Conservation (phyloP, 2,888 invertebrate genomes). For the Cheilosia urbana region DNA sequence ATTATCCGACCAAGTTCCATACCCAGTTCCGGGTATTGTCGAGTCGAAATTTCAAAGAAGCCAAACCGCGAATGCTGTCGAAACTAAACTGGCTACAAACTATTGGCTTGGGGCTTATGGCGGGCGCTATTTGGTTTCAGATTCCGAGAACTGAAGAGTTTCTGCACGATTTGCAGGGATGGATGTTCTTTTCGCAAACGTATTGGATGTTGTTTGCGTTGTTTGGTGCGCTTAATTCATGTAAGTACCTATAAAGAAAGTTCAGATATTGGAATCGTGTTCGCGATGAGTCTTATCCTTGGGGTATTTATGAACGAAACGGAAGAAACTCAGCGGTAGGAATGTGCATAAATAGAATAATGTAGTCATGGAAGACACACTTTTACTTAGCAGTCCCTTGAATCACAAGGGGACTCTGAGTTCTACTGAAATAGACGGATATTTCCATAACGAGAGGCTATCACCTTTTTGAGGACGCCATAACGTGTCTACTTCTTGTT, state of each 20-base stretch:
- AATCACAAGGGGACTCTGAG: too few species aligned
- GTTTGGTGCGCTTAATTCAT: slow-evolving; percentile 91
- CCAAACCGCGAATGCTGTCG: slow-evolving; percentile 90
- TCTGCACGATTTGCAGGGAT: slow-evolving; percentile 91
- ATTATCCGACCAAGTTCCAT: slow-evolving; percentile 91
- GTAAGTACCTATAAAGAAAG: slow-evolving; percentile 85
- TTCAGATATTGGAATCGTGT: not conserved
- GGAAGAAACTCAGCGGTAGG: too few species aligned
- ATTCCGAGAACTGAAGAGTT: slow-evolving; percentile 90
- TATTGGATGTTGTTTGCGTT: slow-evolving; percentile 93
- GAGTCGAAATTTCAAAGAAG: slow-evolving; percentile 90
- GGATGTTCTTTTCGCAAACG: slow-evolving; percentile 93
- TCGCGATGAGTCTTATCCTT: not conserved
- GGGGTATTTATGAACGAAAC: not conserved
- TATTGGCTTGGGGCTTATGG: slow-evolving; percentile 88
- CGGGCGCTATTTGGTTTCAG: slow-evolving; percentile 91
- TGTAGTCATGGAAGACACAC: too few species aligned
- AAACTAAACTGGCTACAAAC: slow-evolving; percentile 92
- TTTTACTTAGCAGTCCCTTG: too few species aligned
- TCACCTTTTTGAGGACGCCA: too few species aligned
- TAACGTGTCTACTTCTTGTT: too few species aligned
- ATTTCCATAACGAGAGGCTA: too few species aligned
- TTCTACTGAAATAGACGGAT: too few species aligned
- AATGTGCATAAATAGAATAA: too few species aligned
- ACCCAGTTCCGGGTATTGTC: slow-evolving; percentile 91